These are phyloP conservation scores for Allobates femoralis DNA, from an alignment of 2,797 vertebrate genomes.

Conservation along the genomic window DNA sequence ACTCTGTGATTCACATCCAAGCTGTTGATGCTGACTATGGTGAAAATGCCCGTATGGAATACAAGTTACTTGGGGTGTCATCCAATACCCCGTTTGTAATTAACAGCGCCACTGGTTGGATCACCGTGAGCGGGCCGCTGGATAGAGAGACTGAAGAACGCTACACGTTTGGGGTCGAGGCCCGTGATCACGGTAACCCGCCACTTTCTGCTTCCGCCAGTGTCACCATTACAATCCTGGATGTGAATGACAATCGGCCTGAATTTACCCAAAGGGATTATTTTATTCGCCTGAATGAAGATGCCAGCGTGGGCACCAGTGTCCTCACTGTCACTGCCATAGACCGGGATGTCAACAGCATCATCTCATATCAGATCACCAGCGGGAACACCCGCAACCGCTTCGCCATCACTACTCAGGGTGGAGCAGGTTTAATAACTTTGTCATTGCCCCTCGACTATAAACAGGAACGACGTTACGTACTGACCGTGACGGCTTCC, in stretches of 20 bases:
- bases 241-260: slow-evolving; percentile 95
- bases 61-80: slow-evolving; percentile 87
- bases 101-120: slow-evolving; percentile 95
- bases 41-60: slow-evolving; percentile 93
- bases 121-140: slow-evolving; percentile 90
- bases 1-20: slow-evolving; percentile 96
- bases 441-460: slow-evolving; percentile 95
- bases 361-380: slow-evolving; percentile 96
- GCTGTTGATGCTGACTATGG: slow-evolving; percentile 95
- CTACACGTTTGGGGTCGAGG: slow-evolving; percentile 95
- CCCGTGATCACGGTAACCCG: slow-evolving; percentile 90
- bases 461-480: slow-evolving; percentile 96
- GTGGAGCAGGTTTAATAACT: slow-evolving; percentile 88
- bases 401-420: slow-evolving; percentile 94
- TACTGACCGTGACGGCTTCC: slow-evolving; percentile 93
- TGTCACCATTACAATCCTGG: slow-evolving; percentile 94
- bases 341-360: slow-evolving; percentile 95
- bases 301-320: slow-evolving; percentile 90
- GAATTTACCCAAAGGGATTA: slow-evolving; percentile 96
- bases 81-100: slow-evolving; percentile 91
- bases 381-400: slow-evolving; percentile 97
- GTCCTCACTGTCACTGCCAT: slow-evolving; percentile 91
- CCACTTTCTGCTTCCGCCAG: slow-evolving; percentile 92
- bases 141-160: slow-evolving; percentile 94
- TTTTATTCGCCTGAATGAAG: slow-evolving; percentile 92